phyloP scores from a whole-genome alignment of 1,140 invertebrate species.

The Tyrophagus putrescentiae region DNA sequence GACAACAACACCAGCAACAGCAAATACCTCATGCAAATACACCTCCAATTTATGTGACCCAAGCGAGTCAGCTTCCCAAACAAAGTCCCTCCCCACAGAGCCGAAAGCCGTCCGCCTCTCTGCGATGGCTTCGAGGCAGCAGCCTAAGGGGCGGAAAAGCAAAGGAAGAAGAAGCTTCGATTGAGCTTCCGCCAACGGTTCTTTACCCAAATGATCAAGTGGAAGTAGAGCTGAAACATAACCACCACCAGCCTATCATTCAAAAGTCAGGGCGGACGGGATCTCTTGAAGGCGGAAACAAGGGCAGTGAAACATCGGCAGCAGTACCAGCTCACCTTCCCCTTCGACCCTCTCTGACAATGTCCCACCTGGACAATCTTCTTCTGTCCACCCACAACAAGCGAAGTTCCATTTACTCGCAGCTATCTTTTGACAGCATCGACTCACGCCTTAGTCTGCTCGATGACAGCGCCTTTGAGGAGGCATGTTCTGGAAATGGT shows the following conservation, averaged over 20 bases:
- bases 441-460: not conserved
- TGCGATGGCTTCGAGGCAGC: not conserved
- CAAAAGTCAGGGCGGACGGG: not conserved
- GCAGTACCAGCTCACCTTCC: no score
- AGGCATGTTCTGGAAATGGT: no score
- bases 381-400: no score
- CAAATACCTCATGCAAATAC: not conserved
- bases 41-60: no score
- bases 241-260: no score
- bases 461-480: not conserved
- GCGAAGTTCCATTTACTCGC: constrained; percentile 8
- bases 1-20: not conserved
- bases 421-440: constrained; percentile 11
- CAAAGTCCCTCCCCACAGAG: no score
- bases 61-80: no score
- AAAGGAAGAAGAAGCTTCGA: not conserved
- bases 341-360: not conserved
- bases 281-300: not conserved
- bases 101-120: not conserved
- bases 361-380: not conserved
- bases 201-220: not conserved
- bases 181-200: not conserved
- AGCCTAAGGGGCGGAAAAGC: not conserved
- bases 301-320: no score
- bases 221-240: no score